Evolutionary conservation across 2,888 invertebrate species (phyloP), one percentile per base, ranked within the genome.

Genomic region (Alloscopus bannaensis): DNA sequence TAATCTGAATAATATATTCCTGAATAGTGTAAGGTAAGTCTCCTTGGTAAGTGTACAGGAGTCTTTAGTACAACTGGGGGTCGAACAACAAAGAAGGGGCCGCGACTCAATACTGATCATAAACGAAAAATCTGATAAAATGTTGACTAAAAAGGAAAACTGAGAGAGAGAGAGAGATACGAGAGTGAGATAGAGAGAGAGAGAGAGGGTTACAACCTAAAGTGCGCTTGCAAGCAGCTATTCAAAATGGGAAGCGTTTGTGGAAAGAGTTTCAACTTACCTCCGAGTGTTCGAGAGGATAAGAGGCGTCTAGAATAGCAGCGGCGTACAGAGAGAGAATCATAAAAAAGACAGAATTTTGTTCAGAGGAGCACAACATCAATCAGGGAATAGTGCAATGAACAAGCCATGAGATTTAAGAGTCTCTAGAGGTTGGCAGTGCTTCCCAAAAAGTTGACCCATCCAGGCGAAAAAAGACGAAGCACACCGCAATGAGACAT

Each of bases 151-250:
- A 59, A 13, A 31, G 50, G 24, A 64, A 94, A 84, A 87, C 84
- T 94, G 93, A 93, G 91, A 92, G 91, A 91, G 91, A 91, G 79
- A 86, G 84, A 87, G 81, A n/a, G n/a, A n/a, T n/a, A n/a, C 40
- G 24, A n/a, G n/a, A n/a, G n/a, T n/a, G n/a, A n/a, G n/a, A n/a
- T n/a, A n/a, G n/a, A n/a, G n/a, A n/a, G n/a, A n/a, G n/a, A n/a
- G n/a, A n/a, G n/a, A 45, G 59, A 78, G 70, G 75, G 75, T 65
- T 73, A 72, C 66, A 45, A 66, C 45, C 60, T 68, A 75, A 65
- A 76, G 81, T 80, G 82, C 82, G 78, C 78, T 77, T 66, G 76
- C 65, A 82, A 84, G 84, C 81, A 76, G 81, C 81, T 83, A 85
- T 81, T 83, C 83, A 84, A 84, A 83, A 82, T 82, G 84, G 83